Evolutionary conservation across 2,888 invertebrate species (phyloP), one percentile per base, ranked within the genome.

Genomic region (Lymantria monacha): DNA sequence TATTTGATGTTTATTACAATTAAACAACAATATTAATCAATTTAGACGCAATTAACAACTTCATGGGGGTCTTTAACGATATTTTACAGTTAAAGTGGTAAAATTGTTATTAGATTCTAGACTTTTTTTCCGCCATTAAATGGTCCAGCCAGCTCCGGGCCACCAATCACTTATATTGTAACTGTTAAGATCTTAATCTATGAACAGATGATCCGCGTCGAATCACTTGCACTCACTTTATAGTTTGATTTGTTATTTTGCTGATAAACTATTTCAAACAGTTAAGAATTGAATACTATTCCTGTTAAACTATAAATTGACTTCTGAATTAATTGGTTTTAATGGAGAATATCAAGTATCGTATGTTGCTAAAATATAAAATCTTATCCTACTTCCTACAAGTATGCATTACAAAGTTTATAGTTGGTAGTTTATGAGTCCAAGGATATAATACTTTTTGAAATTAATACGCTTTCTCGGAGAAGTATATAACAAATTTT

Each of bases 1-100:
- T 59, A 57, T 63, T 60, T 65, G 55, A 63, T 65, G 43, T 58
- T 55, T 61, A 61, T 57, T 54, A 53, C 55, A 57, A 60, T 61
- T 53, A 59, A 56, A 61, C 52, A 45, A 57, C 50, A 54, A 61
- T 66, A 61, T 54, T 49, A 57, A 57, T 63, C 57, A 55, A 55
- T 66, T 63, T 52, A 43, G 41, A 44, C 10, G 15, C 46, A 43
- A 53, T 66, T 49, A 44, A 31, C 22, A 49, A 45, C 54, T 61
- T 55, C 57, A 57, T 53, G 55, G 57, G 46, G 53, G 53, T 67
- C 53, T 55, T 38, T 30, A 53, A 52, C 38, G 40, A 47, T 43
- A 22, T 31, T 49, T 44, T 44, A 57, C 55, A 52, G 62, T 60
- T 58, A 49, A 44, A 49, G 53, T 48, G 30, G 9, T 37, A 40